Base-by-base conservation (phyloP, 2,113 vertebrate species). In the Pogonocichla stellata region DNA sequence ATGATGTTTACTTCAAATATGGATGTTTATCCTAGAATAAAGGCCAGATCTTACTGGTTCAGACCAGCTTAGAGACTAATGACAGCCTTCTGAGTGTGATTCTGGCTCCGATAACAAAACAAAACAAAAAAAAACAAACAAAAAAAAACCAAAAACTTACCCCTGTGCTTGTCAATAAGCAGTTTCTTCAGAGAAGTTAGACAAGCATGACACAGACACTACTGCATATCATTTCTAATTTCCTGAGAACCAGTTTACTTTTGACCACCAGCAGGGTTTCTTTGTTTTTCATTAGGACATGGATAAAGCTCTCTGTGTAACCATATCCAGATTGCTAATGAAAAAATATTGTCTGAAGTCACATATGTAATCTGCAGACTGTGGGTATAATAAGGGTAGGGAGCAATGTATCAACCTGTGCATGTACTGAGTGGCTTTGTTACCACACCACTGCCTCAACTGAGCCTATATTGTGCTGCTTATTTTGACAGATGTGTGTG, bases 291-390 rank as follows among this genome's bases (percentile, higher is more conserved):
- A 94, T 96, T 91, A 96, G 78, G 60, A 71, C 56, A 70, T 22
- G 80, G 42, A 81, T 95, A 65, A 70, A 91, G 79, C 87, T 82
- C 53, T 92, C 61, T 43, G 11, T 73, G 84, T 95, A 97, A 96
- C 91, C 54, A 48, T 72, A 95, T 84, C 88, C 95, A 97, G 86
- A 96, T 87, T 95, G 64, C 92, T 92, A 92, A 95, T 81, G 88
- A 78, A 95, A 92, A 96, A 84, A 89, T 89, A 81, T 38, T 86
- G 80, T 87, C 80, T 51, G 72, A 86, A 95, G 80, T 89, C 57
- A 4, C 40, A 81, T 61, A 23, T 19, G 65, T 56, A 72, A 72
- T 78, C 80, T 91, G 89, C 69, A 89, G 72, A 48, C 26, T 26
- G 16, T 3, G 60, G 8, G n/a, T 66, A 91, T 87, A 69, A 90